Base-by-base conservation (phyloP, 2,888 invertebrate species). In the Hyalella azteca region DNA sequence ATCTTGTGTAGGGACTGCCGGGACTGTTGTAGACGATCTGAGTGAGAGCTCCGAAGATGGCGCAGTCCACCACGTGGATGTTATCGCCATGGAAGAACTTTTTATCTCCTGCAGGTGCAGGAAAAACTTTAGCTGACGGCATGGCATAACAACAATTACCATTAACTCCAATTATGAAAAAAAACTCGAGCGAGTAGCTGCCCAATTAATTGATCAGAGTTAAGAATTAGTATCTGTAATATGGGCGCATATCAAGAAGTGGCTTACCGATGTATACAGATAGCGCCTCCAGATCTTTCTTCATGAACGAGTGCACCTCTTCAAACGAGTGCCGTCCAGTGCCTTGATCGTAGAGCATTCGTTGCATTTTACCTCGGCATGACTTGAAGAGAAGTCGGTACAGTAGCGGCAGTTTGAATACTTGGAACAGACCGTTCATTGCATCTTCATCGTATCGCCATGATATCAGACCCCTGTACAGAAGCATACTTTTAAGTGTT, bases 271-370 rank as follows among this genome's bases (percentile, higher is more conserved):
- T 7, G n/a, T 75, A 75, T 41, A 22, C n/a, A 75, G 75, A 75
- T 3, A 75, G n/a, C 19, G 75, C 75, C 29, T 75, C 41, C 45
- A 75, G 29, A 39, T 75, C 45, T 32, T 75, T 75, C 45, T 75
- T 75, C 75, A 75, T 75, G 45, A 75, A 75, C 39, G 29, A 45
- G 40, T 75, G 40, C 26, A 75, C 26, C 26, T 75, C 75, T 13
- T 22, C 40, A 45, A 22, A 3, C 0, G 41, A 36, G 45, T 75
- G 75, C 22, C 75, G 5, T 15, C 75, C 75, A n/a, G 29, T 75
- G 40, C 75, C 75, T 22, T 75, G 75, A 0, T 22, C 3, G 45
- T 75, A 75, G 66, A 66, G 39, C 36, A n/a, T 19, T 36, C 36
- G 32, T 36, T 36, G 7, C 66, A 66, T 32, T 36, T 66, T 32